These are phyloP conservation scores for Agonopterix heracliana DNA, from an alignment of 2,888 invertebrate species.

Conservation along the genomic window DNA sequence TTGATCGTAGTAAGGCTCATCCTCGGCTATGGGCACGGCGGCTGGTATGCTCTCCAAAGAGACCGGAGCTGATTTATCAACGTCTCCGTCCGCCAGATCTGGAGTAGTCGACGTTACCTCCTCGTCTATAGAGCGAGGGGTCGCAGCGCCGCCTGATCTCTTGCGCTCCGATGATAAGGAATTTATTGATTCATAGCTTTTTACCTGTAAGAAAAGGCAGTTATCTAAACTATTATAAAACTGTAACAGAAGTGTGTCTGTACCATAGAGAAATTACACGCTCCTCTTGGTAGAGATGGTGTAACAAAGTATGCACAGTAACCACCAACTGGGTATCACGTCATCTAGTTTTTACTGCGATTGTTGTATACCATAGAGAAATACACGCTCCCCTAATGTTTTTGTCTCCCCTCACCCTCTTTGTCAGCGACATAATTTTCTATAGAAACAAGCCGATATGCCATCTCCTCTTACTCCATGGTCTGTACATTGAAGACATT, in stretches of 20 bases:
- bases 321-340: too few relatives aligned
- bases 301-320: slow-evolving; percentile 1
- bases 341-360: too few relatives aligned
- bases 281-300: too few relatives aligned
- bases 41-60: slow-evolving; percentile 63
- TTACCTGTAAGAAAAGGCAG: slow-evolving; percentile 57
- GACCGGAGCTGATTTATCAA: slow-evolving; percentile 57
- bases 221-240: background rate
- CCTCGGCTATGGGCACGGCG: slow-evolving; percentile 47
- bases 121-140: slow-evolving; percentile 67
- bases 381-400: too few relatives aligned
- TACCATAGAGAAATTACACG: too few relatives aligned
- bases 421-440: too few relatives aligned
- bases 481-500: too few relatives aligned
- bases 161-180: slow-evolving; percentile 78
- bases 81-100: slow-evolving; percentile 47
- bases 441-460: too few relatives aligned
- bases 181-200: slow-evolving; percentile 80
- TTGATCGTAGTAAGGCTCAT: slow-evolving; percentile 84
- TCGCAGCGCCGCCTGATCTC: slow-evolving; percentile 69
- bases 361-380: too few relatives aligned
- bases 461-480: too few relatives aligned
- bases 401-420: too few relatives aligned
- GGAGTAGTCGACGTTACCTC: slow-evolving; percentile 60
- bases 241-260: too few relatives aligned